Evolutionary conservation across 2,888 invertebrate genomes (phyloP), one percentile per base, ranked within the genome.

Genomic region (Drosophila borealis): DNA sequence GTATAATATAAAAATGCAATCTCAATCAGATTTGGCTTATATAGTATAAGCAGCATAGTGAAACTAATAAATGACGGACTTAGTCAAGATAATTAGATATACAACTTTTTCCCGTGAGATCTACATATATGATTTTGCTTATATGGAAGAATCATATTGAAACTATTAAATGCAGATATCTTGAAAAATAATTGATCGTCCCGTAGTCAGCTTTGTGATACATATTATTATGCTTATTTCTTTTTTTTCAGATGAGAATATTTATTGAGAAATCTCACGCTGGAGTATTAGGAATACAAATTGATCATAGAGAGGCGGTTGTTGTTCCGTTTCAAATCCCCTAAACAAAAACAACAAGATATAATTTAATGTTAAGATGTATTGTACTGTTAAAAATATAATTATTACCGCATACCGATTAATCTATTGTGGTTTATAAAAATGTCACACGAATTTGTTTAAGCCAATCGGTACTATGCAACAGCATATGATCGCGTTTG

Each of bases 241-340:
- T 55, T 45, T 71, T 78, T 77, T 93, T 93, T 70, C 93, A 97
- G 97, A 96, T 97, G 89, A 94, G 94, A 65, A 93, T 93, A 71
- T 94, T 95, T 55, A 94, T 96, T 41, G 94, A 94, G 81, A 95
- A 95, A 91, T 96, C 96, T 4, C 94, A 95, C 14, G 93, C 94
- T 34, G 96, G 97, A 53, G 94, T 97, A 70, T 94, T 94, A 14
- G 96, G 96, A 76, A 94, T 98, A n/a, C 95, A 95, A 90, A 96
- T 98, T 62, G 96, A 97, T 88, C 97, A 98, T 90, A 96, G 96
- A 91, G 98, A 98, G 92, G 97, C 97, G 87, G 93, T 98, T 83
- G 97, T 98, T 68, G 97, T 98, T 57, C 97, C 97, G 10, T 98
- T 98, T 93, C 94, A 95, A 89, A 96, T 96, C 74, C 95, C 96